phyloP scores from a whole-genome alignment of 2,113 vertebrate genomes.

The Phrynosoma platyrhinos region DNA sequence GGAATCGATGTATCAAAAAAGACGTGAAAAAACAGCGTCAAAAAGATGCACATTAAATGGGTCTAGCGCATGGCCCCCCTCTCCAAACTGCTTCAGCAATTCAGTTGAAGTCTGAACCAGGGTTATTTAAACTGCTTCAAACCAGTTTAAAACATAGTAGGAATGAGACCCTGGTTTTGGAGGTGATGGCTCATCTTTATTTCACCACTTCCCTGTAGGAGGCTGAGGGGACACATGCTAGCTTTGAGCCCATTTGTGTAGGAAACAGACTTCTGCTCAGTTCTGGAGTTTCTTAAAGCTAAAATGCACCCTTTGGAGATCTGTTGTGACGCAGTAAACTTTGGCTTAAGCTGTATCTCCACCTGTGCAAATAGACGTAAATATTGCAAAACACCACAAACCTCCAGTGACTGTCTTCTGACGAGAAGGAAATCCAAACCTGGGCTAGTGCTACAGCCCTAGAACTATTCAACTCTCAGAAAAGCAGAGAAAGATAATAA shows the following conservation, averaged over 20 bases:
- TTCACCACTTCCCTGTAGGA: neutral
- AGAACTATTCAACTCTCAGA: neutral
- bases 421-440: neutral
- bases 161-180: neutral
- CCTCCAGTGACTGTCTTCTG: neutral
- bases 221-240: neutral
- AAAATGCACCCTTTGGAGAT: neutral
- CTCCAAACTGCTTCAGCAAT: too few species aligned
- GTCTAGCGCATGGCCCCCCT: too few species aligned
- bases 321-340: neutral
- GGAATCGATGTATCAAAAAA: too few species aligned
- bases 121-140: too few species aligned
- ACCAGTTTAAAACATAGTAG: too few species aligned
- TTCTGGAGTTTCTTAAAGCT: neutral
- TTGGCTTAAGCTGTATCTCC: neutral
- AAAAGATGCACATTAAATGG: too few species aligned
- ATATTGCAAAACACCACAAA: neutral
- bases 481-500: neutral
- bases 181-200: neutral
- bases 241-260: neutral
- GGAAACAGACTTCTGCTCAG: neutral
- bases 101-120: too few species aligned
- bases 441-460: neutral
- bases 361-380: neutral
- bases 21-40: too few species aligned